phyloP scores from a whole-genome alignment of 2,797 vertebrate genomes.

The Hylomyscus alleni region DNA sequence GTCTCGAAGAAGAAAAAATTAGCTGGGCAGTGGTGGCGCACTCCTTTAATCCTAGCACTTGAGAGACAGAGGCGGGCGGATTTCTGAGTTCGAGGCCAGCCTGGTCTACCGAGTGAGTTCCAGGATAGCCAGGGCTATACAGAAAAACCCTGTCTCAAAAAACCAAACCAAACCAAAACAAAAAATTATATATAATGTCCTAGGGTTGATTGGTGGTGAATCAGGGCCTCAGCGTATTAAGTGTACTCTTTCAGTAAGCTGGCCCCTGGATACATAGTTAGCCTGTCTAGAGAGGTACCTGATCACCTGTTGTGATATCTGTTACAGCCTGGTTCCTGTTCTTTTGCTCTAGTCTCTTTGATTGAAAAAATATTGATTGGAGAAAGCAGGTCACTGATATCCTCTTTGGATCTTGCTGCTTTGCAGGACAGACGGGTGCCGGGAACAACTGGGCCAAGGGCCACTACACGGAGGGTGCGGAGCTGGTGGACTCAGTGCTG shows the following conservation, averaged over 20 bases:
- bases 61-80: no score
- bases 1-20: no score
- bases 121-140: no score
- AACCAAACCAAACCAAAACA: no score
- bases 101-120: no score
- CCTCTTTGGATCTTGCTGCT: constrained; percentile 11
- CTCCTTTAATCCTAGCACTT: no score
- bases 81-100: no score
- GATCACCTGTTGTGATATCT: background rate
- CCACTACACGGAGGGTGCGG: constrained; percentile 97
- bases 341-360: background rate
- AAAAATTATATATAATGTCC: background rate
- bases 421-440: constrained; percentile 96
- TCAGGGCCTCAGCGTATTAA: background rate
- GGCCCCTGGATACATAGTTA: no score
- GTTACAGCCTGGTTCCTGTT: background rate
- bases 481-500: constrained; percentile 95
- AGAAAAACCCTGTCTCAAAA: no score
- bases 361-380: background rate
- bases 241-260: background rate
- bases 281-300: background rate
- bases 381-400: background rate
- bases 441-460: constrained; percentile 99
- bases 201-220: background rate
- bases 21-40: no score